A percentile compares a stretch with the other conserved stretches of the same genome.
Conservation (phyloP, 2,797 vertebrate species). For the Somateria mollissima region DNA sequence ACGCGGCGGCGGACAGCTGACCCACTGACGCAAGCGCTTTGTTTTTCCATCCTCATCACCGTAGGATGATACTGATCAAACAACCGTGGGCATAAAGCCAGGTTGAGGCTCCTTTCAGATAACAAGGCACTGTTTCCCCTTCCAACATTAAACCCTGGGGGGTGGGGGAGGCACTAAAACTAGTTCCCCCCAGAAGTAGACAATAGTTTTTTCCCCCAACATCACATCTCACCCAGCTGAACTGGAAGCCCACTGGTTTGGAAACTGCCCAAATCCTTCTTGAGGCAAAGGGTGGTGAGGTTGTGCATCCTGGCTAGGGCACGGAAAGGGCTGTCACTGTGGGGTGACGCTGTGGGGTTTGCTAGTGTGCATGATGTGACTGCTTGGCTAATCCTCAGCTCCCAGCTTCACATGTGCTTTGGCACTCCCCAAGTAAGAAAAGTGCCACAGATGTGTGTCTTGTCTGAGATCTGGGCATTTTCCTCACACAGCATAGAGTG, state of each 20-base stretch:
- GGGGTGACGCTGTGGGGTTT: fast-evolving
- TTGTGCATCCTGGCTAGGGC: neutral
- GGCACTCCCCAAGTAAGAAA: neutral
- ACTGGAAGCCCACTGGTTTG: neutral
- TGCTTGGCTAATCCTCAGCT: neutral
- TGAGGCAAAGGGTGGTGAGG: neutral
- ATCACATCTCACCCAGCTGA: neutral
- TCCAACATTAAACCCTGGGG: neutral
- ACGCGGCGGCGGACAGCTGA: neutral
- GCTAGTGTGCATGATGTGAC: neutral
- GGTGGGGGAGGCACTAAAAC: neutral
- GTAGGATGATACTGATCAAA: neutral
- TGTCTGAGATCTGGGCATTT: fast-evolving
- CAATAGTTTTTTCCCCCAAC: neutral
- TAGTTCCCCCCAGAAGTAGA: neutral
- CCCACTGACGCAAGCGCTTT: neutral
- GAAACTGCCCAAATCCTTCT: neutral
- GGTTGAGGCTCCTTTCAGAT: neutral
- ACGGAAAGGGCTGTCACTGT: neutral
- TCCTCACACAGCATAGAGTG: fast-evolving
- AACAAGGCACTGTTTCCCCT: neutral
- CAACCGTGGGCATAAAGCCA: fast-evolving
- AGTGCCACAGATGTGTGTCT: fast-evolving
- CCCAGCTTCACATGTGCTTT: neutral
- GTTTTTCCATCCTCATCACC: constrained; percentile 23